These are phyloP conservation scores for Drosophila ezoana DNA, from an alignment of 2,888 invertebrate species.

Conservation along the genomic window DNA sequence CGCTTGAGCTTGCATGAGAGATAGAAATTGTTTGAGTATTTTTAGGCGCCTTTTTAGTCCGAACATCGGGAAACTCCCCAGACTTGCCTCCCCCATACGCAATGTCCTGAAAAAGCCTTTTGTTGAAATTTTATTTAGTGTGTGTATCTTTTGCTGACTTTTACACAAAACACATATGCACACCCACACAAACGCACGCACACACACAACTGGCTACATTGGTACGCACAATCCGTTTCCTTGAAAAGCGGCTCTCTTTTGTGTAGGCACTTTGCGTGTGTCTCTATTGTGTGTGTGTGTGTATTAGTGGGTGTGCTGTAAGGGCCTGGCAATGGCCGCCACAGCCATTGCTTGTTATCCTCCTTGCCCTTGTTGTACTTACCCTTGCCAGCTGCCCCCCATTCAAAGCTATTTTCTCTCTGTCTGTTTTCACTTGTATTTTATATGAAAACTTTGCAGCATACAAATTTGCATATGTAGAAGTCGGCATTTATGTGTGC, in stretches of 20 bases:
- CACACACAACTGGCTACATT: conserved; percentile 47
- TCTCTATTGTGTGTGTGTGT: conserved; percentile 14
- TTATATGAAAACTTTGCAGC: conserved; percentile 81
- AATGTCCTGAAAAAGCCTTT: conserved; percentile 59
- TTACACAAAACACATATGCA: conserved; percentile 44
- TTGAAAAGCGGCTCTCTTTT: conserved; percentile 69
- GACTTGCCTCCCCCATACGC: conserved; percentile 5
- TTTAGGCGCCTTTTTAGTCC: conserved; percentile 72
- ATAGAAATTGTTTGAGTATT: conserved; percentile 75
- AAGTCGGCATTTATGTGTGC: conserved; percentile 48
- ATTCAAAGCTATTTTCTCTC: conserved; percentile 54
- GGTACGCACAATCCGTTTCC: conserved; percentile 77
- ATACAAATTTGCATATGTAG: conserved; percentile 75
- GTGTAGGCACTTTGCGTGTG: conserved; percentile 67
- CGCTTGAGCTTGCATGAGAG: conserved; percentile 60
- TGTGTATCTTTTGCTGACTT: conserved; percentile 77
- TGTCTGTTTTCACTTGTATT: conserved; percentile 79
- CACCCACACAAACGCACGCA: conserved; percentile 29
- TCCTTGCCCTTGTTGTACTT: conserved; percentile 70
- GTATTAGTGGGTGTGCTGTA: conserved; percentile 3
- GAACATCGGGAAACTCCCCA: conserved; percentile 33
- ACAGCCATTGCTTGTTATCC: conserved; percentile 63
- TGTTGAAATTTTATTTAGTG: conserved; percentile 74
- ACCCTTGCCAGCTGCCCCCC: conserved; percentile 43
- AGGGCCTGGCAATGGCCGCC: conserved; percentile 45